phyloP scores from a whole-genome alignment of 92 coral and sea anemone species.

The Montipora capitata region DNA sequence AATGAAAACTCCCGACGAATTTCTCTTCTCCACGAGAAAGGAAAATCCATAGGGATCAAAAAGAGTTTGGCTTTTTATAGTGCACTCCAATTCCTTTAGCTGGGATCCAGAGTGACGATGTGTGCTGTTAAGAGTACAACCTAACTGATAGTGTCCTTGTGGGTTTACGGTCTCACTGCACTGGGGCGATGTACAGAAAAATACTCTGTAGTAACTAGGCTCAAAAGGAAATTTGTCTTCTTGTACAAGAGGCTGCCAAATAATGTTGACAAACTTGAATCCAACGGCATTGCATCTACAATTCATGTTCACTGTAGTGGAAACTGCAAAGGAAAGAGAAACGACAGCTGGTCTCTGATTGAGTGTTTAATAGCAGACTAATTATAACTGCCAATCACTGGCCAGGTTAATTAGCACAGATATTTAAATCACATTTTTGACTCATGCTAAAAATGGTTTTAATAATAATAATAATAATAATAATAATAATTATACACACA shows the following conservation, averaged over 20 bases:
- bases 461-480: no score
- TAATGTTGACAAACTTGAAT: conserved; percentile 2
- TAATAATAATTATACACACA: no score
- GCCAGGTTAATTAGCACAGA: no score
- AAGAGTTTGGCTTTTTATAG: neutral
- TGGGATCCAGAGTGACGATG: neutral
- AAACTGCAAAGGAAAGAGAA: no score
- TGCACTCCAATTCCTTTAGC: conserved; percentile 17
- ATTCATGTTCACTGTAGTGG: conserved; percentile 4
- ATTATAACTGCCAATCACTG: no score
- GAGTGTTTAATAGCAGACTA: no score
- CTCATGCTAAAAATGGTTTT: no score
- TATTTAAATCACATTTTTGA: no score
- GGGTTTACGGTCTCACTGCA: neutral
- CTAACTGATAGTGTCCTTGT: conserved; percentile 5
- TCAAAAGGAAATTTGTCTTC: neutral
- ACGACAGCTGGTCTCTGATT: no score
- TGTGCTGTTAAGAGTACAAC: conserved; percentile 20
- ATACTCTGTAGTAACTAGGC: conserved; percentile 9
- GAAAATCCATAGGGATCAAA: neutral
- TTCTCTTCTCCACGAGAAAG: conserved; percentile 28
- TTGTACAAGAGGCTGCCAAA: conserved; percentile 19
- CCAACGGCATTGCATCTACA: conserved; percentile 19
- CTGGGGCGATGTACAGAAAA: neutral
- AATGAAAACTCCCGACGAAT: conserved; percentile 16